Conservation (phyloP, 2,113 vertebrate genomes). For the Phyllopteryx taeniolatus region DNA sequence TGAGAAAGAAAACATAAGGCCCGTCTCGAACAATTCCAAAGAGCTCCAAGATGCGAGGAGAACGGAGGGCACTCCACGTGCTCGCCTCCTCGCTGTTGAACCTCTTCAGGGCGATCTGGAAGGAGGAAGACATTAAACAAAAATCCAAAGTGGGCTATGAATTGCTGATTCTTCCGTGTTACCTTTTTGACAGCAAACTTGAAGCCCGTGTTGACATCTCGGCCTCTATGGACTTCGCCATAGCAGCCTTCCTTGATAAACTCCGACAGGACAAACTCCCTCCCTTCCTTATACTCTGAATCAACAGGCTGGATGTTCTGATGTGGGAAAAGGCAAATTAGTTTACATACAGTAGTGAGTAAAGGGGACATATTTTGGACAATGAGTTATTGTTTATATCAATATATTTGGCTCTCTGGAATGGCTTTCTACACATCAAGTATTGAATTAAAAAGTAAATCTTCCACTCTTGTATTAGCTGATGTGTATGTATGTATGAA, state of each 20-base stretch:
- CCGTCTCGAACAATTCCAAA: conserved; percentile 92
- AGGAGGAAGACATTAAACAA: background rate
- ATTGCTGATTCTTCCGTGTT: conserved; percentile 5
- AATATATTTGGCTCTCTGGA: too few relatives aligned
- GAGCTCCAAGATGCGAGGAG: conserved; percentile 85
- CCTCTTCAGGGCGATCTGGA: conserved; percentile 79
- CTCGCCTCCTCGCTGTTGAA: conserved; percentile 91
- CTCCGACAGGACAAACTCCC: conserved; percentile 78
- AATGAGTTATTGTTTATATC: too few relatives aligned
- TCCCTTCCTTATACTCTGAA: conserved; percentile 87
- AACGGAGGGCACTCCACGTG: conserved; percentile 82
- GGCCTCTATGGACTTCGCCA: conserved; percentile 85
- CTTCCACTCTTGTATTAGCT: too few relatives aligned
- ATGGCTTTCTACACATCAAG: too few relatives aligned
- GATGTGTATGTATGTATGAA: too few relatives aligned
- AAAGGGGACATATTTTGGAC: background rate
- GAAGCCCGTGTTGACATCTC: conserved; percentile 87
- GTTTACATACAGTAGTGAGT: background rate
- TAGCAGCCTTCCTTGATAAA: conserved; percentile 88
- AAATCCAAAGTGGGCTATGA: background rate
- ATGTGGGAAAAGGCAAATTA: background rate
- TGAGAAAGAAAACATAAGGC: conserved; percentile 84
- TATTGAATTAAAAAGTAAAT: too few relatives aligned
- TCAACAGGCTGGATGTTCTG: conserved; percentile 87
- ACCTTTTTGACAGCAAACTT: conserved; percentile 94